These are phyloP conservation scores for Catharus bicknelli DNA, from an alignment of 2,113 vertebrate species.

Conservation along the genomic window DNA sequence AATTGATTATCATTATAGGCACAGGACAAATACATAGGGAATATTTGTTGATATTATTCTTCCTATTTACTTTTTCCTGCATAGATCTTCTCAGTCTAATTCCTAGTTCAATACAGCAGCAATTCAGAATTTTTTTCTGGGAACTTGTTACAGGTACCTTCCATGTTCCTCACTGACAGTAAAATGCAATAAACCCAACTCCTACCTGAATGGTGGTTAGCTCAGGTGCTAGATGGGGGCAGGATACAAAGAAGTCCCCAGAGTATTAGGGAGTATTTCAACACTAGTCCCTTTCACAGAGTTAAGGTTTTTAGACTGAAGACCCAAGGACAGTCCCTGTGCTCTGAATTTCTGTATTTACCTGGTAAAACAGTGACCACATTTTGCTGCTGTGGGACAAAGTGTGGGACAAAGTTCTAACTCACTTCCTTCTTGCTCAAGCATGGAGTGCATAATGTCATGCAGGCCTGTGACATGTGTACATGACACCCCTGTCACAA, in stretches of 20 bases:
- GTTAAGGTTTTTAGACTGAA: not conserved
- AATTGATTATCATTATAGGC: not conserved
- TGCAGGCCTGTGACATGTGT: not conserved
- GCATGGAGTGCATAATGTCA: not conserved
- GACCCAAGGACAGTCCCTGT: not conserved
- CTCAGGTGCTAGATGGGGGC: not conserved
- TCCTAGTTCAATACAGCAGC: not conserved
- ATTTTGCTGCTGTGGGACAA: not conserved
- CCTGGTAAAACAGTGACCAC: not conserved
- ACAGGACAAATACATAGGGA: not conserved
- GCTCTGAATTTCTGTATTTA: not conserved
- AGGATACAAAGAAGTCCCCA: not conserved
- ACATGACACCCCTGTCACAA: not conserved
- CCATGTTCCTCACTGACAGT: not conserved
- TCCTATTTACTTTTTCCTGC: not conserved
- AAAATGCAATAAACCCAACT: not conserved
- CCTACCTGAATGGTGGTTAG: not conserved
- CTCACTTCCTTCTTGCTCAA: not conserved
- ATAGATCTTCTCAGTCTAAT: not conserved
- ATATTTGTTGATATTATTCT: not conserved
- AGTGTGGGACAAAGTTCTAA: not conserved
- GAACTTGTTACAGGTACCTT: rapidly evolving
- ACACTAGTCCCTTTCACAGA: not conserved
- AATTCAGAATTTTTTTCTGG: not conserved
- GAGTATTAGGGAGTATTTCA: not conserved